These are phyloP conservation scores for Daboia siamensis DNA, from an alignment of 2,113 vertebrate species.

Conservation along the genomic window DNA sequence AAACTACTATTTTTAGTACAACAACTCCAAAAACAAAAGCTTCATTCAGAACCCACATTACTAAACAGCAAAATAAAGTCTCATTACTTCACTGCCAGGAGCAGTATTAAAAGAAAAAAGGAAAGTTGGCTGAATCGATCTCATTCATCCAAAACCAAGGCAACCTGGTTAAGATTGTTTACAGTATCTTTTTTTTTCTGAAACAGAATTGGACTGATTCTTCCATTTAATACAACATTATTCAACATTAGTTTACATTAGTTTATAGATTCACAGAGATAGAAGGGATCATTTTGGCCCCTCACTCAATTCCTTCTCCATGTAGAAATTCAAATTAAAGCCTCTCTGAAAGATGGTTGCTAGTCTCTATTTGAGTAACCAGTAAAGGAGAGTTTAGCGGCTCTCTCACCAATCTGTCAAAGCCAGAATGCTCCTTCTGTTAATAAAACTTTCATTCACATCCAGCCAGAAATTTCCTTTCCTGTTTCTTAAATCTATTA, in stretches of 20 bases:
- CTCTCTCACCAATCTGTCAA: not conserved
- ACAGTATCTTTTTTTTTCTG: not conserved
- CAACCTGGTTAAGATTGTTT: not conserved
- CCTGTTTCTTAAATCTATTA: not conserved
- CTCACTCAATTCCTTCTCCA: not conserved
- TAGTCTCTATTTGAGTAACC: not conserved
- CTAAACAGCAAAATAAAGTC: not conserved
- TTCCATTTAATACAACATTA: not conserved
- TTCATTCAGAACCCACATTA: slow-evolving; percentile 2
- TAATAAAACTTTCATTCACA: not conserved
- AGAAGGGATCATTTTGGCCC: not conserved
- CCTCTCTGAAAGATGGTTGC: not conserved
- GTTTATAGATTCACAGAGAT: not conserved
- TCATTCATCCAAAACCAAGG: slow-evolving; percentile 27
- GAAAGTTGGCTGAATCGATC: not conserved
- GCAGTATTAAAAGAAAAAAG: slow-evolving; percentile 11
- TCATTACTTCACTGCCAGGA: not conserved
- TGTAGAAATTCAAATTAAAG: not conserved
- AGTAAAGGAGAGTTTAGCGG: not conserved
- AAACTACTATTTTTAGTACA: slow-evolving; percentile 18
- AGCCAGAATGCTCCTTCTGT: not conserved
- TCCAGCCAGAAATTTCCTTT: not conserved
- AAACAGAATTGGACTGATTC: not conserved
- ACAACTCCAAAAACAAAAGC: not conserved
- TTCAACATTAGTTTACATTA: not conserved